These are phyloP conservation scores for Uloborus diversus DNA, from an alignment of 1,140 invertebrate species.

Conservation along the genomic window DNA sequence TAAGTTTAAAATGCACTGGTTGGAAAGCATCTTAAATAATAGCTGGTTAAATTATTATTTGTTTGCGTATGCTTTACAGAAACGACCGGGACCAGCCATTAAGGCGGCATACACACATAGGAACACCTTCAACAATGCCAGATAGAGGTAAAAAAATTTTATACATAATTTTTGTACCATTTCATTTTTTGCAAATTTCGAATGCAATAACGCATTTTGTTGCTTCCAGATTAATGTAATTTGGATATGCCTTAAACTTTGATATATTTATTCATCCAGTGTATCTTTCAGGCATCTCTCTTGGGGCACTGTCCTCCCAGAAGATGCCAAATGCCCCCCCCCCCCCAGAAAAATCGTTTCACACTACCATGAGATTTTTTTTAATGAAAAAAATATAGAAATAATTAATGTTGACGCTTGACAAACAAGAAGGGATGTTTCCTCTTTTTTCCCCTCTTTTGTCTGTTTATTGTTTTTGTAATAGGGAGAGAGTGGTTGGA, in stretches of 20 bases:
- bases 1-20: neutral
- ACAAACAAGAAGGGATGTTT: too few species aligned
- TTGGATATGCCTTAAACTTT: too few species aligned
- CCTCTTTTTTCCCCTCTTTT: too few species aligned
- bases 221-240: too few species aligned
- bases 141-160: neutral
- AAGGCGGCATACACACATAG: constrained; percentile 44
- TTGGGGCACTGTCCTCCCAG: constrained; percentile 14
- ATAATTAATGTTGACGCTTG: too few species aligned
- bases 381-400: too few species aligned
- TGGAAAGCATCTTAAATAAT: neutral
- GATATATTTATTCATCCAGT: neutral
- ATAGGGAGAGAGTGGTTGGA: too few species aligned
- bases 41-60: neutral
- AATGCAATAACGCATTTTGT: neutral
- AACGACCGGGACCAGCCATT: constrained; percentile 43
- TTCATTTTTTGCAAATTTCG: neutral
- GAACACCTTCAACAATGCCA: constrained; percentile 16
- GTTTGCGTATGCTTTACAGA: neutral
- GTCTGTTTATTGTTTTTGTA: too few species aligned
- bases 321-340: too few species aligned
- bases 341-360: too few species aligned
- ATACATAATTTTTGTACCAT: neutral
- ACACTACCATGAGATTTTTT: too few species aligned
- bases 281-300: neutral